A percentile compares a stretch with the other conserved stretches of the same genome.
phyloP scores from a whole-genome alignment of 2,113 vertebrate genomes.

The Lagopus leucura region DNA sequence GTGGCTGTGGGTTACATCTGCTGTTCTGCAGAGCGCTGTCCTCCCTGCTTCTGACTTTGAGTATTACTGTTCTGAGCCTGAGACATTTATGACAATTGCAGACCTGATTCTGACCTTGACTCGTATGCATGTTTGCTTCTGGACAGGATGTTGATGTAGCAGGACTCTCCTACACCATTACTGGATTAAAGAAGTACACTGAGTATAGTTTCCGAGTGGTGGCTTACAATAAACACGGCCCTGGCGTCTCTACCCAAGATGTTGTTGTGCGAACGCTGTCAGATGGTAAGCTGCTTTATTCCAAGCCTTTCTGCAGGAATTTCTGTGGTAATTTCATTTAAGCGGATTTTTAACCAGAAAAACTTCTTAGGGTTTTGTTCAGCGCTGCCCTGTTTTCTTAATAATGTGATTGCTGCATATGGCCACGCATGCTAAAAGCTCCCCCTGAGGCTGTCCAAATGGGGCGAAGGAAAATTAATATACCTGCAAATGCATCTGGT shows the following conservation, averaged over 20 bases:
- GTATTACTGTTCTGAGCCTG: too few species aligned
- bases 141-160: slow-evolving; percentile 88
- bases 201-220: slow-evolving; percentile 96
- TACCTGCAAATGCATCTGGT: not conserved
- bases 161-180: slow-evolving; percentile 85
- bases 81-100: not conserved
- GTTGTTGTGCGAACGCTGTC: slow-evolving; percentile 86
- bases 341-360: not conserved
- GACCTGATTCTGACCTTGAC: not conserved
- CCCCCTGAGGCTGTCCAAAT: not conserved
- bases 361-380: not conserved
- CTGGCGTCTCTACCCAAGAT: slow-evolving; percentile 95
- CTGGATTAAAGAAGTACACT: slow-evolving; percentile 90
- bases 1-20: not conserved
- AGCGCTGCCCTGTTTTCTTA: not conserved
- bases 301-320: not conserved
- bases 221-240: slow-evolving; percentile 95
- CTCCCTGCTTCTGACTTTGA: not conserved
- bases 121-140: not conserved
- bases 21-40: not conserved
- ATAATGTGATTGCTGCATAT: not conserved
- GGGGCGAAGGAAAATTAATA: not conserved
- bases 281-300: slow-evolving; percentile 83
- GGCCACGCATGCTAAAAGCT: rapidly evolving
- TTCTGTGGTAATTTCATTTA: not conserved